Conservation (phyloP, 2,888 invertebrate genomes). For the Zelleria hepariella region DNA sequence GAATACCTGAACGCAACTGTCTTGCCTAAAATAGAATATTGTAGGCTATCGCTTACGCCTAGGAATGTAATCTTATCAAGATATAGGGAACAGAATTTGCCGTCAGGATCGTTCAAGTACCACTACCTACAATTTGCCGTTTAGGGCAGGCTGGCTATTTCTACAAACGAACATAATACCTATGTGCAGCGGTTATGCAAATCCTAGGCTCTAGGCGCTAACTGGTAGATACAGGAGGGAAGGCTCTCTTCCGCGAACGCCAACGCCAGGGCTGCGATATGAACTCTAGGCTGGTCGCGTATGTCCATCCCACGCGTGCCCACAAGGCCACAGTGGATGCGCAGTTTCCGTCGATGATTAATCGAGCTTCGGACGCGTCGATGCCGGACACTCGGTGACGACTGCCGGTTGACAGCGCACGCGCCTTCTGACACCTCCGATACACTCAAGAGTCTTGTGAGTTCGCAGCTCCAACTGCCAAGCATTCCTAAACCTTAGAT, state of each 20-base stretch:
- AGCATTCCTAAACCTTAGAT: background rate
- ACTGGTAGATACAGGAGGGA: background rate
- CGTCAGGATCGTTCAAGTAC: background rate
- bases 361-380: slow-evolving; percentile 42
- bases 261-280: slow-evolving; percentile 30
- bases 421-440: slow-evolving; percentile 12
- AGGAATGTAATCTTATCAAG: background rate
- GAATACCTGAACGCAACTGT: background rate
- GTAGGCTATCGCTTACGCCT: background rate
- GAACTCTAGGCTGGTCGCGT: slow-evolving; percentile 32
- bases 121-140: background rate
- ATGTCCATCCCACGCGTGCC: slow-evolving; percentile 62
- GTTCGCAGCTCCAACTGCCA: background rate
- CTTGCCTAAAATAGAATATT: background rate
- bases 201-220: background rate
- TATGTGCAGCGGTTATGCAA: background rate
- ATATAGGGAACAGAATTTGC: background rate
- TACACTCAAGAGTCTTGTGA: background rate
- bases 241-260: slow-evolving; percentile 14
- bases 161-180: background rate
- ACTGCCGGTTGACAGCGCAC: slow-evolving; percentile 35
- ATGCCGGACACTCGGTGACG: slow-evolving; percentile 55
- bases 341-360: slow-evolving; percentile 66
- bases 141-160: background rate
- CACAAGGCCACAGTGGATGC: slow-evolving; percentile 56